phyloP scores from a whole-genome alignment of 2,888 invertebrate genomes.

The Stegophylla sp. region DNA sequence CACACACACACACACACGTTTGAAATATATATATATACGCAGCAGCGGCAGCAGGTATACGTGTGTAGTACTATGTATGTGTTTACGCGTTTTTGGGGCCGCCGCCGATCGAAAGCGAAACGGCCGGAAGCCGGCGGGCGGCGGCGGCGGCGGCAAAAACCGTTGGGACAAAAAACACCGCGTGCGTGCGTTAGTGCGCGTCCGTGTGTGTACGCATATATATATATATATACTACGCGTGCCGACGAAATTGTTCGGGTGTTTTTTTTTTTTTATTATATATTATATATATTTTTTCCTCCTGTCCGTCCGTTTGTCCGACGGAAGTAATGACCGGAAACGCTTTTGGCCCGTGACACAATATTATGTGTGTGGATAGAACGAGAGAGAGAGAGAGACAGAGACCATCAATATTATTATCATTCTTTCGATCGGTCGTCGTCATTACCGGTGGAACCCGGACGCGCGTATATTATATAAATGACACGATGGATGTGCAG shows the following conservation, averaged over 20 bases:
- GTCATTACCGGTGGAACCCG: background rate
- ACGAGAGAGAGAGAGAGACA: background rate
- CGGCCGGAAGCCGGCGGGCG: slow-evolving; percentile 47
- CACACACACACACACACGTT: background rate
- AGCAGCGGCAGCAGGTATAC: background rate
- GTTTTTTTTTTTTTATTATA: slow-evolving; percentile 14
- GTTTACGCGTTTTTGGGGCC: background rate
- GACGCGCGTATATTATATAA: background rate
- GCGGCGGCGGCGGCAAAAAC: slow-evolving; percentile 45
- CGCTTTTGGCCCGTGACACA: slow-evolving; percentile 42
- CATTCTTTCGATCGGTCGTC: slow-evolving; percentile 28
- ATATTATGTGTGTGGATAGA: background rate
- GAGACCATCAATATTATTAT: slow-evolving; percentile 30
- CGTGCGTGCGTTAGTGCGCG: background rate
- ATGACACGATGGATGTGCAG: too few species aligned
- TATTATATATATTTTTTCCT: slow-evolving; percentile 2
- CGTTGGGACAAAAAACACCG: slow-evolving; percentile 44
- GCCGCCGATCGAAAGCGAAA: slow-evolving; percentile 48
- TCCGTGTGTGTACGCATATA: background rate
- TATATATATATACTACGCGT: slow-evolving; percentile 15
- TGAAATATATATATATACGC: background rate
- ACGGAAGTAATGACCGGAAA: slow-evolving; percentile 55
- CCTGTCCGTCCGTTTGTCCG: background rate
- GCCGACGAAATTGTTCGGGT: slow-evolving; percentile 41
- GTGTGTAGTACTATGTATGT: background rate